Base-by-base conservation (phyloP, 2,888 invertebrate species). In the Agrilus biguttatus region DNA sequence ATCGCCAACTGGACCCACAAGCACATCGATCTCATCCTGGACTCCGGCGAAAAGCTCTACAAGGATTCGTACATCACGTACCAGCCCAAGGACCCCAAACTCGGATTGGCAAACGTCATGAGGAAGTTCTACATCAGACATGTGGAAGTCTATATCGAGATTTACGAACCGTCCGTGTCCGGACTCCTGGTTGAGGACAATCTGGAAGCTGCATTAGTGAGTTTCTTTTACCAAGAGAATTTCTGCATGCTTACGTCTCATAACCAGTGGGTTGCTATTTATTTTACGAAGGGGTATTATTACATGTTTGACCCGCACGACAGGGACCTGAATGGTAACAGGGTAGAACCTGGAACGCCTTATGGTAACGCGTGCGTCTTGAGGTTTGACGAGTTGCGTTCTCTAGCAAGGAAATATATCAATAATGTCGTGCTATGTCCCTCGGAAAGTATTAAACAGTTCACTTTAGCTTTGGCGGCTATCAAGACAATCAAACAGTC, bases 231-330 rank as follows among this genome's bases (percentile, higher is more conserved):
- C 0, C 72, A 75, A 34, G 74, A 78, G 45, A 54, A 66, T 55
- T 45, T 58, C 61, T n/a, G 78, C 0, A 74, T 80, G 12, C 55
- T 80, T 14, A 65, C 73, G 2, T 71, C 74, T 1, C 62, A 67
- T 0, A 60, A 64, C 0, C 67, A 72, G 5, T 71, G 73, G 17
- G 68, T 76, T 3, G 72, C 75, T 0, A 66, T 79, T 0, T 74
- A 78, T 23, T 66, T 66, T 43, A 67, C 69, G 47, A 61, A 58
- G 21, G 58, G 70, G 53, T 70, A 69, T 1, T 79, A 66, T 57
- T 80, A 75, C 59, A 62, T 78, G 61, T 76, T 78, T 52, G 77
- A 79, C 55, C 73, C 78, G 1, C 69, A 69, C 37, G 71, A 73
- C 46, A 59, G 75, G 1, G 71, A 77, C 54, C 60, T 71, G 8